Evolutionary conservation across 2,888 invertebrate genomes (phyloP), one percentile per base, ranked within the genome.

Genomic region (Pimpla rufipes): DNA sequence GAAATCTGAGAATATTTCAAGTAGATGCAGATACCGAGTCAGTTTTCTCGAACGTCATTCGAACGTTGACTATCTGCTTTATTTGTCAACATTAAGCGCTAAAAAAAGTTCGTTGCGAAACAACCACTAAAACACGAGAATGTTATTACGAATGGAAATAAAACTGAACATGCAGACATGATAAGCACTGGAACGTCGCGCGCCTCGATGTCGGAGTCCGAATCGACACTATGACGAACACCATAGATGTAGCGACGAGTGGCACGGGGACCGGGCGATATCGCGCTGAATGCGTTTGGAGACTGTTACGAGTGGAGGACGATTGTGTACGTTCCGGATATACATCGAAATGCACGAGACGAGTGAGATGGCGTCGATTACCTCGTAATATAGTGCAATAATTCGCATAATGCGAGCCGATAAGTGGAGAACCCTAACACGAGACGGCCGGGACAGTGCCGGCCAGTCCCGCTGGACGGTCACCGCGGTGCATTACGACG

Each of bases 351-450:
- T 77, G 50, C 29, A 70, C 74, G 79, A 78, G 82, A 80, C 78
- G 81, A 81, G 81, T 66, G 66, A 78, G 71, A 68, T 52, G 57
- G 50, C 78, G 71, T 78, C 80, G 80, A 83, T 83, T 80, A 78
- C 78, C 40, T 45, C 50, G 55, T 85, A 83, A 85, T 85, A 83
- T 75, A 83, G 77, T 80, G 75, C 78, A 81, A 80, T 83, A 85
- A 80, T 83, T 83, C 79, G 79, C 75, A 74, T 78, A 81, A 79
- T 85, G 70, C 74, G 70, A 70, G 55, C 70, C 83, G 80, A 85
- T 83, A 78, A 83, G 80, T 83, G 67, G 77, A 68, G 47, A 47
- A 71, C 62, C 47, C 18, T 57, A 52, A 16, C 16, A 2, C 16
- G 5, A 18, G 21, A 2, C 5, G 8, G n/a, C n/a, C 40, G 42